Percentiles rank a stretch among this genome's conserved stretches.
These are phyloP conservation scores for Onthophagus sagittarius DNA, from an alignment of 2,888 invertebrate genomes.

Conservation along the genomic window DNA sequence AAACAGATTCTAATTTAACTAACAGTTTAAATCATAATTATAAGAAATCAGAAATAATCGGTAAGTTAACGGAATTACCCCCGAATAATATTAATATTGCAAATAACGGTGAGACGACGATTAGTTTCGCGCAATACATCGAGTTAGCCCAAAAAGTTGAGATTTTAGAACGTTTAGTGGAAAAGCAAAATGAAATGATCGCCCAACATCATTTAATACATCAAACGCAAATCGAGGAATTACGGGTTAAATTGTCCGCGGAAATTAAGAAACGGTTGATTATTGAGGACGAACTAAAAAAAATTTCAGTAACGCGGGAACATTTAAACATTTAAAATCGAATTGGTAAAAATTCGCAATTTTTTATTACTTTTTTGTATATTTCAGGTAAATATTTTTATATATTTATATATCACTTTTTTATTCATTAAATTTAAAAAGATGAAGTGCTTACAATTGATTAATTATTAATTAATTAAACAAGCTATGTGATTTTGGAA, in stretches of 20 bases:
- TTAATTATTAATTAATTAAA: neutral
- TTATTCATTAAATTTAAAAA: neutral
- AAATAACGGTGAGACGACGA: conserved; percentile 21
- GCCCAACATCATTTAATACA: conserved; percentile 39
- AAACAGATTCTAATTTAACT: conserved; percentile 18
- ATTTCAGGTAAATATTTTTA: neutral
- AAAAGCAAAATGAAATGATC: conserved; percentile 52
- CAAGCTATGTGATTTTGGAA: neutral
- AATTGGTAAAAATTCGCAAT: conserved; percentile 39
- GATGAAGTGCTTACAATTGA: neutral
- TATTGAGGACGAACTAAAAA: conserved; percentile 65
- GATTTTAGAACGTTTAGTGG: conserved; percentile 57
- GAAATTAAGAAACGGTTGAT: conserved; percentile 63
- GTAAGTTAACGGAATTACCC: conserved; percentile 23
- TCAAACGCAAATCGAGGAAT: conserved; percentile 61
- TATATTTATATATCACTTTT: neutral
- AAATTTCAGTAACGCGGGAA: conserved; percentile 49
- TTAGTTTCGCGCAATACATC: conserved; percentile 39
- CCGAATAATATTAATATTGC: conserved; percentile 21
- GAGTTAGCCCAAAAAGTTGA: conserved; percentile 50
- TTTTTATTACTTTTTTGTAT: conserved; percentile 52
- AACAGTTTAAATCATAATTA: conserved; percentile 7
- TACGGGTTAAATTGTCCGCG: conserved; percentile 57
- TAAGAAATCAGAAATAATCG: conserved; percentile 13
- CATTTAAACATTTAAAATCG: conserved; percentile 39